A percentile compares a stretch with the other conserved stretches of the same genome.
phyloP scores from a whole-genome alignment of 2,113 vertebrate species.

The Prolemur simus region DNA sequence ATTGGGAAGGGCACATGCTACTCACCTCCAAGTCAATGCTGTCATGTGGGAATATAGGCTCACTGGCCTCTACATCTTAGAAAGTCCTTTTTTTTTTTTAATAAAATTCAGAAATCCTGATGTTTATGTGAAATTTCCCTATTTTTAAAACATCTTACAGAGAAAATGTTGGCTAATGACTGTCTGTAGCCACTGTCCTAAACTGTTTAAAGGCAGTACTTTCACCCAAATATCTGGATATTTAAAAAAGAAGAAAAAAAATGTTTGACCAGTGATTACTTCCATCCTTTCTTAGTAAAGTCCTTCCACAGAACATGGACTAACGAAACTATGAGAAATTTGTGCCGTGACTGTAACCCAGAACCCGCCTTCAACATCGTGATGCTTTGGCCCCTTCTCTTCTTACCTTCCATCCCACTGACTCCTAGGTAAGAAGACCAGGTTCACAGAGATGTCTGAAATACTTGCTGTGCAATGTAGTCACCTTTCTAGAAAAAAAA shows the following conservation, averaged over 20 bases:
- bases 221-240: background rate
- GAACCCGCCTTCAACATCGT: background rate
- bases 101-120: background rate
- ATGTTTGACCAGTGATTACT: background rate
- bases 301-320: background rate
- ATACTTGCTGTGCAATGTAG: background rate
- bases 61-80: background rate
- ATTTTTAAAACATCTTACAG: background rate
- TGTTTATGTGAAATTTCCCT: background rate
- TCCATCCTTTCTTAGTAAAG: background rate
- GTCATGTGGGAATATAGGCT: background rate
- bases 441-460: background rate
- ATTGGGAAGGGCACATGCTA: background rate
- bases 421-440: background rate
- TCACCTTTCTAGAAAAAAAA: background rate
- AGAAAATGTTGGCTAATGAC: background rate
- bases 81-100: background rate
- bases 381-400: background rate
- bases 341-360: background rate
- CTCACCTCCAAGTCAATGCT: background rate
- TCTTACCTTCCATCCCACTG: background rate
- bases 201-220: background rate
- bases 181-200: background rate
- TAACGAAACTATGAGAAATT: background rate
- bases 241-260: background rate